phyloP scores from a whole-genome alignment of 2,888 invertebrate genomes.

The Dryadula phaetusa region DNA sequence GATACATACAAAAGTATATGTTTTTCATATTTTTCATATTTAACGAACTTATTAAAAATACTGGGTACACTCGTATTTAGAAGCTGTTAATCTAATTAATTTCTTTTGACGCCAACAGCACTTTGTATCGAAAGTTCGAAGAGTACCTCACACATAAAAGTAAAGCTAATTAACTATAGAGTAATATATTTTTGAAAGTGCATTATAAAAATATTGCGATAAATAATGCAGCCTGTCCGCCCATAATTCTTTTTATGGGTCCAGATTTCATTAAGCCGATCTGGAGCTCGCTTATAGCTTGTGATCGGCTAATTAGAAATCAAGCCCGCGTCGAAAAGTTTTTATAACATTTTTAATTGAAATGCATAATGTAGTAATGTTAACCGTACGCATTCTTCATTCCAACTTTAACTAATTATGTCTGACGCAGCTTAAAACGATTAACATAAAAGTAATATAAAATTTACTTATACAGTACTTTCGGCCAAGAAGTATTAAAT shows the following conservation, averaged over 20 bases:
- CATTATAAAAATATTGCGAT: constrained; percentile 33
- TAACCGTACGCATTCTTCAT: constrained; percentile 36
- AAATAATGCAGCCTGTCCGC: constrained; percentile 37
- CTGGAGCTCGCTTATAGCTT: constrained; percentile 36
- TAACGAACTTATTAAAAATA: not conserved
- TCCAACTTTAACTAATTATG: constrained; percentile 29
- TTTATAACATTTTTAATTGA: constrained; percentile 53
- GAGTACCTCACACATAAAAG: constrained; percentile 3
- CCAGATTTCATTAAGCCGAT: constrained; percentile 36
- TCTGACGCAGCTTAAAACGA: constrained; percentile 17
- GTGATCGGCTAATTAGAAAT: constrained; percentile 51
- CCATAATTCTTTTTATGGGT: constrained; percentile 34
- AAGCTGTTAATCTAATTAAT: not conserved
- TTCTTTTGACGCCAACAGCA: not conserved
- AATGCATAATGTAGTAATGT: constrained; percentile 50
- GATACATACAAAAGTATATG: too few species aligned
- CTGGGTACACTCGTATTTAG: not conserved
- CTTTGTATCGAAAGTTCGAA: not conserved
- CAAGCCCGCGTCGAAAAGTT: constrained; percentile 42
- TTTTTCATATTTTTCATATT: too few species aligned
- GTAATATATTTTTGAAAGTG: constrained; percentile 15
- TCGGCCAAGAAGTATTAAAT: not conserved
- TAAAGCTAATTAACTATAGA: constrained; percentile 2
- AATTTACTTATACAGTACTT: not conserved
- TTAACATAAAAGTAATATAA: not conserved